phyloP scores from a whole-genome alignment of 2,113 vertebrate species.

The Mustela lutreola region DNA sequence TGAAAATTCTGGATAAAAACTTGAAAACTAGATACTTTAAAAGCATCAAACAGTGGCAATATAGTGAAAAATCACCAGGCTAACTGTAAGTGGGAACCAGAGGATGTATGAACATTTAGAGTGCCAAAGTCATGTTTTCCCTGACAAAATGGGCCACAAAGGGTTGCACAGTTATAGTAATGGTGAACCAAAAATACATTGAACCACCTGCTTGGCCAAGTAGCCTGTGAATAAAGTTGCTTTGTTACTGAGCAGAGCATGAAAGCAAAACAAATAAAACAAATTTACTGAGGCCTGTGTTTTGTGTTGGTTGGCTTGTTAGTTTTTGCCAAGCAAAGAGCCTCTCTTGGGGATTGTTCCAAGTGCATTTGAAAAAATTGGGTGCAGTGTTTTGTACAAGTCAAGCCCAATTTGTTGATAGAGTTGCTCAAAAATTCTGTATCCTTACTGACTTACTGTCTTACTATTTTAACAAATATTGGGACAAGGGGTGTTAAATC shows the following conservation, averaged over 20 bases:
- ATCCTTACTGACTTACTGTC: background rate
- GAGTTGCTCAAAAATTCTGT: background rate
- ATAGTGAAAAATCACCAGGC: no score
- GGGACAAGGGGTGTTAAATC: background rate
- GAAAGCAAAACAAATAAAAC: no score
- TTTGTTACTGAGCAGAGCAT: no score
- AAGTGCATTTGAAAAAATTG: background rate
- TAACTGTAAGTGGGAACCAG: no score
- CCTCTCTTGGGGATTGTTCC: background rate
- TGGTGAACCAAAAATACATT: no score
- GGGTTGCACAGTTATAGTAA: no score
- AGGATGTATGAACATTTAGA: no score
- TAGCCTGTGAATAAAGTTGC: no score
- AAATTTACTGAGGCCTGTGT: no score
- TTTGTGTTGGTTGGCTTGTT: background rate
- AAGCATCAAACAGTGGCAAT: background rate
- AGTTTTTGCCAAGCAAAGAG: background rate
- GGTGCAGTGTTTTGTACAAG: background rate
- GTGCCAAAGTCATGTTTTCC: no score
- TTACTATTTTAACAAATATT: background rate
- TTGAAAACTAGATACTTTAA: background rate
- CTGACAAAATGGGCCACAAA: no score
- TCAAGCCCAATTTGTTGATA: background rate
- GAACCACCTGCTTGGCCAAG: no score
- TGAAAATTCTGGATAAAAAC: background rate